These are phyloP conservation scores for Narcine bancroftii DNA, from an alignment of 2,113 vertebrate species.

Conservation along the genomic window DNA sequence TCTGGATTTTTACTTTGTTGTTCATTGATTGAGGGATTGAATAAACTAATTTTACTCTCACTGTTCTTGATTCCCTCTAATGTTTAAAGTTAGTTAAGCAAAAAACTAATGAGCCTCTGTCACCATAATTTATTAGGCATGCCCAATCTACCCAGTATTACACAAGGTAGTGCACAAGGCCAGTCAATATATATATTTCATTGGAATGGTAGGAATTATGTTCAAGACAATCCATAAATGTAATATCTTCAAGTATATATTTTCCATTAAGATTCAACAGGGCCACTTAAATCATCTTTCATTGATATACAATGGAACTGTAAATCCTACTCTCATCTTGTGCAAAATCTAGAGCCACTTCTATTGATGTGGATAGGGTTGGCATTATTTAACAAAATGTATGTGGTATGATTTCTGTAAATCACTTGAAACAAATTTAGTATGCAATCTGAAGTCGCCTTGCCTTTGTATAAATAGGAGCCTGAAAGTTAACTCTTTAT, in stretches of 20 bases:
- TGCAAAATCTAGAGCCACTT: not conserved
- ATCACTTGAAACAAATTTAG: not conserved
- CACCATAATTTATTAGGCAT: not conserved
- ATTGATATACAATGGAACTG: not conserved
- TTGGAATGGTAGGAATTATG: not conserved
- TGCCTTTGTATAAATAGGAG: not conserved
- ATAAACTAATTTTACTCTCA: not conserved
- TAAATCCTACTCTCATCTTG: not conserved
- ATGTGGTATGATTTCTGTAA: not conserved
- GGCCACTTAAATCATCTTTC: not conserved
- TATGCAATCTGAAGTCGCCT: not conserved
- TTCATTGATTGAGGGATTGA: not conserved
- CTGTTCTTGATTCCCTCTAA: not conserved
- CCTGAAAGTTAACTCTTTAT: not conserved
- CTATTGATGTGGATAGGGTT: not conserved
- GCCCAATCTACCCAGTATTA: not conserved
- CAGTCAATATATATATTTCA: not conserved
- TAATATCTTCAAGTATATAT: not conserved
- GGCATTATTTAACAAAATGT: not conserved
- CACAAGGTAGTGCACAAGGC: not conserved
- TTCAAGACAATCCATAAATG: not conserved
- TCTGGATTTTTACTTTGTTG: not conserved
- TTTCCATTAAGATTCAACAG: not conserved
- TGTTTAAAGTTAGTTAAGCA: no score
- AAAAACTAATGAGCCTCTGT: not conserved